Percentiles rank a stretch among this genome's conserved stretches.
Evolutionary conservation across 2,888 invertebrate species (phyloP).

Genomic region (Tromatobia lineatoria): DNA sequence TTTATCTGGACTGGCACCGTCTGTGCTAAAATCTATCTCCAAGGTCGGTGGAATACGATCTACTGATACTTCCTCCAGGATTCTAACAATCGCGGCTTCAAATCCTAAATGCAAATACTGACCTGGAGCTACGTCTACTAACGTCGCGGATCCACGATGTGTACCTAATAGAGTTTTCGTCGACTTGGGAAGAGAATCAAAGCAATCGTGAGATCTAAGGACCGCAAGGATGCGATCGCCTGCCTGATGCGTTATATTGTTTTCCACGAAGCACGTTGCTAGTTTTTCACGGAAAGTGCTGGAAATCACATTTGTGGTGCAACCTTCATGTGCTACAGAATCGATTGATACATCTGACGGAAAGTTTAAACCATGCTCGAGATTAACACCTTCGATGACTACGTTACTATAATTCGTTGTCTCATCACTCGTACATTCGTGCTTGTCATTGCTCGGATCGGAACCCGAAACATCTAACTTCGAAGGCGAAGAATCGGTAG

Average conservation of each 20-base stretch:
- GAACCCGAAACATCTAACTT: not conserved
- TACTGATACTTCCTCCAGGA: slow-evolving; percentile 12
- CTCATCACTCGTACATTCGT: not conserved
- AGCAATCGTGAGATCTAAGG: slow-evolving; percentile 52
- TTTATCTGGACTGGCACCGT: slow-evolving; percentile 49
- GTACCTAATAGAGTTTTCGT: slow-evolving; percentile 48
- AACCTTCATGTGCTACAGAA: not conserved
- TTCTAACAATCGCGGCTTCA: slow-evolving; percentile 35
- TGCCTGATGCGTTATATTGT: slow-evolving; percentile 1
- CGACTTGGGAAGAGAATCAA: slow-evolving; percentile 50
- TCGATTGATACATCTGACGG: not conserved
- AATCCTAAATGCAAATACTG: slow-evolving; percentile 56
- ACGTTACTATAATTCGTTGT: not conserved
- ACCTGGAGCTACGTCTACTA: slow-evolving; percentile 50
- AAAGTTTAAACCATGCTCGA: not conserved
- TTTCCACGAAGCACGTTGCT: slow-evolving; percentile 11
- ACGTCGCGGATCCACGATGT: slow-evolving; percentile 21
- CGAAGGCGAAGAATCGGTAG: not conserved
- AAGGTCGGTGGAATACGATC: slow-evolving; percentile 30
- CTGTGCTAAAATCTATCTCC: no score
- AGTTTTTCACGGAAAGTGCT: slow-evolving; percentile 11
- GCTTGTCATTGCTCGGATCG: not conserved
- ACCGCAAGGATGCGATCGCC: slow-evolving; percentile 53
- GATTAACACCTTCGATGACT: not conserved
- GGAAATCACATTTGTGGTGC: not conserved